Conservation (phyloP, 1,140 invertebrate species). For the Pectinophora gossypiella region DNA sequence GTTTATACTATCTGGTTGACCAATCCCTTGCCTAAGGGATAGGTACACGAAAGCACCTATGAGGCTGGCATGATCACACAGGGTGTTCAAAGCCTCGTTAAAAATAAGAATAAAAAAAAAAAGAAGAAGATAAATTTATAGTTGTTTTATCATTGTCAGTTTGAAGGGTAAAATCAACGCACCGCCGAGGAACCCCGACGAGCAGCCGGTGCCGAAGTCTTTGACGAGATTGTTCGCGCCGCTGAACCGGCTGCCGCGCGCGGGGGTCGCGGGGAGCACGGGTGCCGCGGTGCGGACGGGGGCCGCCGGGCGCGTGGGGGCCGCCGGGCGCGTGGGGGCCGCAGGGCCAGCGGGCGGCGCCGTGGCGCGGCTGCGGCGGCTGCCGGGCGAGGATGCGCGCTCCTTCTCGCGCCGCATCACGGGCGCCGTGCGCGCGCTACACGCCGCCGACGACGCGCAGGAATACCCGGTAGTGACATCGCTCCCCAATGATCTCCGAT, state of each 20-base stretch:
- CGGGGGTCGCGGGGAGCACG: conserved; percentile 43
- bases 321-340: not conserved
- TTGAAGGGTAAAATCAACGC: conserved; percentile 81
- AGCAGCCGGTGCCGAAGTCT: conserved; percentile 81
- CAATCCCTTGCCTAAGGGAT: too few species aligned
- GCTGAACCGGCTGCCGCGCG: conserved; percentile 62
- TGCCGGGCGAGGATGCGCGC: conserved; percentile 52
- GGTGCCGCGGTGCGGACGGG: not conserved
- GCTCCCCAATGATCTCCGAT: not conserved
- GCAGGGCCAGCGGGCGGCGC: conserved; percentile 22
- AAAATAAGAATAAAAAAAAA: too few species aligned
- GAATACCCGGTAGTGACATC: not conserved
- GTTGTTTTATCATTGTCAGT: conserved; percentile 72
- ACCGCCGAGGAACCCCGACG: conserved; percentile 78
- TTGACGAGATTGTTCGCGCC: conserved; percentile 77
- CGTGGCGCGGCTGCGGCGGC: conserved; percentile 30
- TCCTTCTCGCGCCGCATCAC: conserved; percentile 57
- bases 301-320: not conserved
- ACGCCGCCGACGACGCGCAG: not conserved
- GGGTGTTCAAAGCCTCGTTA: too few species aligned
- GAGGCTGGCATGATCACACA: too few species aligned
- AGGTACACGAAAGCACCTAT: too few species aligned
- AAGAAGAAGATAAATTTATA: too few species aligned
- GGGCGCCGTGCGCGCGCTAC: conserved; percentile 43
- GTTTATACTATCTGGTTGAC: too few species aligned